These are phyloP conservation scores for Pangasius djambal DNA, from an alignment of 2,797 vertebrate species.

Conservation along the genomic window DNA sequence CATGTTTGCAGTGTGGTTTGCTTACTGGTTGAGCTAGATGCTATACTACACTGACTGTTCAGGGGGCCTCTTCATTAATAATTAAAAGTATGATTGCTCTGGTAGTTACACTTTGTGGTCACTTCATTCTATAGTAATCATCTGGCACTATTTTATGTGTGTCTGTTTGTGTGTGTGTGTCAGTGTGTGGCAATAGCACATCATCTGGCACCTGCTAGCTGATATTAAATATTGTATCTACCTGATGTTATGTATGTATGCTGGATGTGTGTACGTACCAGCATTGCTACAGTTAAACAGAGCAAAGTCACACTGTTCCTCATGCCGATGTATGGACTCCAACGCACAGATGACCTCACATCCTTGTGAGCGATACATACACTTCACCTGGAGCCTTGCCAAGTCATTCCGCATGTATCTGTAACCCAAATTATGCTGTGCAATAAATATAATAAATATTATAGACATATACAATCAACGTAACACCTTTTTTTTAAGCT, in stretches of 20 bases:
- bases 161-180: constrained; percentile 23
- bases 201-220: constrained; percentile 13
- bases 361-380: constrained; percentile 80
- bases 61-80: constrained; percentile 46
- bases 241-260: background rate
- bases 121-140: constrained; percentile 12
- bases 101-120: constrained; percentile 11
- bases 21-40: background rate
- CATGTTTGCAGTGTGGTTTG: background rate
- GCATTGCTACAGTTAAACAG: constrained; percentile 81
- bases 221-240: background rate
- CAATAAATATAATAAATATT: background rate
- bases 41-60: constrained; percentile 20
- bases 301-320: constrained; percentile 85
- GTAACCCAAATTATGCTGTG: constrained; percentile 16
- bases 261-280: constrained; percentile 66
- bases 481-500: background rate
- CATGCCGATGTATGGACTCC: constrained; percentile 84
- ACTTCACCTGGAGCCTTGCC: constrained; percentile 85
- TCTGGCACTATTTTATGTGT: constrained; percentile 7
- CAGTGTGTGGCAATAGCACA: background rate
- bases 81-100: constrained; percentile 40
- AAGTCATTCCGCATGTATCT: constrained; percentile 93
- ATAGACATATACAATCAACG: background rate
- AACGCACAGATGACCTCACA: constrained; percentile 86